These are phyloP conservation scores for Lacerta bilineata DNA, from an alignment of 2,797 vertebrate genomes.

Conservation along the genomic window DNA sequence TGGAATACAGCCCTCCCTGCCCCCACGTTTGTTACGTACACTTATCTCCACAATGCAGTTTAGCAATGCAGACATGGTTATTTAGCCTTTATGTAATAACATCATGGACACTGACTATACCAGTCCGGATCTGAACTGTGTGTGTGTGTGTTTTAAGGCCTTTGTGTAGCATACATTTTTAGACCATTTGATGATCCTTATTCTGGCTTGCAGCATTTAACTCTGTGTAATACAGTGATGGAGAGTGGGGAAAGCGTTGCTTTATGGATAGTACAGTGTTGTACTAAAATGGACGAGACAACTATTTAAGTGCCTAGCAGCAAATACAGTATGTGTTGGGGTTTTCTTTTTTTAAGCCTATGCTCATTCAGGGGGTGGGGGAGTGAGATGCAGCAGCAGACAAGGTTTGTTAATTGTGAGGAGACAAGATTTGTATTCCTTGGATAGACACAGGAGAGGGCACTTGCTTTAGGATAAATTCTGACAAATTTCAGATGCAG, in stretches of 20 bases:
- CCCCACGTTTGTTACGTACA: slow-evolving; percentile 61
- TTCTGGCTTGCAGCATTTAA: slow-evolving; percentile 69
- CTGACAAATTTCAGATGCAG: slow-evolving; percentile 74
- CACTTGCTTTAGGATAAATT: slow-evolving; percentile 80
- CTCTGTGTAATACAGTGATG: slow-evolving; percentile 40
- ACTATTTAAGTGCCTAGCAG: slow-evolving; percentile 71
- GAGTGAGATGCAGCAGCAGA: slow-evolving; percentile 64
- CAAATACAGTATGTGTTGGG: slow-evolving; percentile 71
- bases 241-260: slow-evolving; percentile 34
- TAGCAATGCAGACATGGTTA: slow-evolving; percentile 75
- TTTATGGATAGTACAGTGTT: slow-evolving; percentile 57
- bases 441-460: slow-evolving; percentile 72
- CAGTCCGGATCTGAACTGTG: slow-evolving; percentile 69
- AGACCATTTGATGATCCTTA: slow-evolving; percentile 57
- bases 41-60: slow-evolving; percentile 69
- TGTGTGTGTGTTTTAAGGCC: slow-evolving; percentile 51
- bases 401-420: slow-evolving; percentile 77
- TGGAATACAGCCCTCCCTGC: slow-evolving; percentile 61
- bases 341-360: slow-evolving; percentile 47
- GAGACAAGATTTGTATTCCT: slow-evolving; percentile 71
- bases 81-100: slow-evolving; percentile 82
- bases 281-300: slow-evolving; percentile 60
- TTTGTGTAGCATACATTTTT: slow-evolving; percentile 64
- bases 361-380: slow-evolving; percentile 29
- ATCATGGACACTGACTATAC: slow-evolving; percentile 74